Conservation (phyloP, 2,113 vertebrate species). For the Bubo scandiacus region DNA sequence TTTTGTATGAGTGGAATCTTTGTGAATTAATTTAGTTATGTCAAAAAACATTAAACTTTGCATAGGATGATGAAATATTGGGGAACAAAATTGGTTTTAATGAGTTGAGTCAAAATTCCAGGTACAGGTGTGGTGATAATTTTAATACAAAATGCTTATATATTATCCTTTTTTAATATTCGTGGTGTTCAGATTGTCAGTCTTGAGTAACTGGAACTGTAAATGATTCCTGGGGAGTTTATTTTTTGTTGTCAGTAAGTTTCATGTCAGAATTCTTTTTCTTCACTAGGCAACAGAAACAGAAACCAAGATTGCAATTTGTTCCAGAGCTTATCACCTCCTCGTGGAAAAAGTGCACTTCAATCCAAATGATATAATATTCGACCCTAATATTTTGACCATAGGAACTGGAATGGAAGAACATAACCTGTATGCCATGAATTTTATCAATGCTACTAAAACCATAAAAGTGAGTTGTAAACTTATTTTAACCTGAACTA, state of each 20-base stretch:
- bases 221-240: background rate
- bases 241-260: background rate
- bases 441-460: slow-evolving; percentile 89
- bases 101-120: background rate
- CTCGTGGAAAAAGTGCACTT: slow-evolving; percentile 83
- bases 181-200: background rate
- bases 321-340: slow-evolving; percentile 88
- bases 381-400: slow-evolving; percentile 97
- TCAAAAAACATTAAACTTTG: background rate
- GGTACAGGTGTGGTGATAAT: background rate
- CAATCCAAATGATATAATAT: slow-evolving; percentile 94
- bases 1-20: background rate
- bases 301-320: slow-evolving; percentile 86
- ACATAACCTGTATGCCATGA: slow-evolving; percentile 88
- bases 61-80: background rate
- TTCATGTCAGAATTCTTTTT: background rate
- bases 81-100: background rate
- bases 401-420: slow-evolving; percentile 98
- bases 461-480: slow-evolving; percentile 86
- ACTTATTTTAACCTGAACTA: background rate
- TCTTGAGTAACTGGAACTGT: background rate
- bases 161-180: background rate
- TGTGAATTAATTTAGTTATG: background rate
- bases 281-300: slow-evolving; percentile 86
- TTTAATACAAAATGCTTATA: background rate